Conservation (phyloP, 1,140 invertebrate genomes). For the Aphaenogaster rudis region DNA sequence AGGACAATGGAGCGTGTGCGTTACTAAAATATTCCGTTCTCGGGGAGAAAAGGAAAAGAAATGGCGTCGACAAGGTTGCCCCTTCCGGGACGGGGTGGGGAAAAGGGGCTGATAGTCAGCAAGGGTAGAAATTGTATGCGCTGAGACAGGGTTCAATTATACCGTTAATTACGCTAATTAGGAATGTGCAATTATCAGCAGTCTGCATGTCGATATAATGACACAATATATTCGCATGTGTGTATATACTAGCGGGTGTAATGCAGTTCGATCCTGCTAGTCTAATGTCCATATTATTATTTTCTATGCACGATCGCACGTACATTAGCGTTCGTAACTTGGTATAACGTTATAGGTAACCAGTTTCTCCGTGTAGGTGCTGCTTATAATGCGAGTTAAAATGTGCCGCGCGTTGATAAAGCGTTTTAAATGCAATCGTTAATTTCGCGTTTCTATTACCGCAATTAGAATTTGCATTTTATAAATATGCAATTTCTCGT, state of each 20-base stretch:
- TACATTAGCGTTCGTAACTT: slow-evolving; percentile 42
- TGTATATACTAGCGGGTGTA: background rate
- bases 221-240: background rate
- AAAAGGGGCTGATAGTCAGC: slow-evolving; percentile 35
- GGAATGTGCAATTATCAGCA: slow-evolving; percentile 70
- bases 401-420: slow-evolving; percentile 74
- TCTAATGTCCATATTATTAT: slow-evolving; percentile 20
- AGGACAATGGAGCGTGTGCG: slow-evolving; percentile 23
- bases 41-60: slow-evolving; percentile 28
- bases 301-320: slow-evolving; percentile 9
- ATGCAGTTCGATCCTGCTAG: background rate
- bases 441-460: slow-evolving; percentile 77
- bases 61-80: background rate
- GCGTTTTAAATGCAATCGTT: slow-evolving; percentile 79
- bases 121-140: background rate
- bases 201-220: slow-evolving; percentile 9
- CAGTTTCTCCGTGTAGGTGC: background rate
- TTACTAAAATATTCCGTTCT: slow-evolving; percentile 47
- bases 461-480: slow-evolving; percentile 81
- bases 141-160: slow-evolving; percentile 65
- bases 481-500: slow-evolving; percentile 77
- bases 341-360: slow-evolving; percentile 13
- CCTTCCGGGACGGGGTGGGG: slow-evolving; percentile 13
- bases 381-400: slow-evolving; percentile 71
- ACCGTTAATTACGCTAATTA: slow-evolving; percentile 77